Base-by-base conservation (phyloP, 37 sponge, comb jelly and placozoan species). In the Oopsacas minuta region DNA sequence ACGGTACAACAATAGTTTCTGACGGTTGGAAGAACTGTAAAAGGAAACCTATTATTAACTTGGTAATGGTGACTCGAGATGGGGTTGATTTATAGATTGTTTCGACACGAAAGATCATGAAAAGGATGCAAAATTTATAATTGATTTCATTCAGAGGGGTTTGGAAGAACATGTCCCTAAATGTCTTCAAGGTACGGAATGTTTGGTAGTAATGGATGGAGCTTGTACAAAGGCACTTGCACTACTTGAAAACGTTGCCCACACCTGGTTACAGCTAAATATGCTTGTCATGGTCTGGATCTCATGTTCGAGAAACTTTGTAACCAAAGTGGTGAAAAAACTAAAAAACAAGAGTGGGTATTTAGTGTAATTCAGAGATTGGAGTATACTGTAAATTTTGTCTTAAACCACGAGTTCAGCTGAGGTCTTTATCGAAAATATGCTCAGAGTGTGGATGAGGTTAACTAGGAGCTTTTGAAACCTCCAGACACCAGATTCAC, bases 61-160 rank as follows among this genome's bases (percentile, higher is more conserved):
- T 61, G 7, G 22, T 61, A 34, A 61, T 61, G 75, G 28, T 61
- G 22, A 20, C 75, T n/a, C 22, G 17, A 25, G 75, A n/a, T 25
- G 75, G 28, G 20, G 30, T n/a, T 61, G 75, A 61, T 61, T 61
- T 61, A 61, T 61, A 5, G 75, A 61, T 61, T 61, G 75, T 61
- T 32, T 61, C 28, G 75, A 61, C 22, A 12, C 75, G 28, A 61
- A 3, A 61, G 7, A 34, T 61, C 75, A 3, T 25, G 8, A 61
- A 61, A 61, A 61, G 75, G 75, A 61, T 61, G 7, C 75, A 3
- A 61, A 20, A 20, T 61, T n/a, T n/a, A 61, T 61, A 10, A 34
- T 61, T 10, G 5, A 61, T 25, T 61, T 61, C 30, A 20, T 61
- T 61, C 28, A 61, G 30, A 61, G 28, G 75, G 75, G 75, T 25